Evolutionary conservation across 2,888 invertebrate genomes (phyloP), one percentile per base, ranked within the genome.

Genomic region (Ecliptopera silaceata): DNA sequence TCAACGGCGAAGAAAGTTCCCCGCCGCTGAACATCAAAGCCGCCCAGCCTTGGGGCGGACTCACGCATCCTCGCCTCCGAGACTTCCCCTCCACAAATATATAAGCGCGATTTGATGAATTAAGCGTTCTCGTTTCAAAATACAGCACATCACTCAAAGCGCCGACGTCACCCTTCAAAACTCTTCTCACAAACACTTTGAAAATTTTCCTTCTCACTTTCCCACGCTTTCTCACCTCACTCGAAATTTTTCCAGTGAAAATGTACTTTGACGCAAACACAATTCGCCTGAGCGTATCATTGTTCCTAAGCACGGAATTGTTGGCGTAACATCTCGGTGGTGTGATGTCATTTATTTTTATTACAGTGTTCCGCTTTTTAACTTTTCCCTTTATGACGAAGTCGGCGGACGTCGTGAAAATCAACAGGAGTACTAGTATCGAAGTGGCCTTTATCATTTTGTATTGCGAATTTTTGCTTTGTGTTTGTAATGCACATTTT

Each of bases 191-290:
- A 65, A 86, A 86, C 77, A 91, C 88, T 84, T 89, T 92, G 56
- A 82, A 89, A 66, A 91, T 75, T 71, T 79, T 83, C 56, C 72
- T 77, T 67, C 76, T 84, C 55, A 69, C 74, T 71, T 80, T 82
- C 56, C 81, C 81, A 53, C 80, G 77, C 61, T 76, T 84, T 53
- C 79, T 82, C 61, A 78, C 77, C 57, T 84, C 82, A 68, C 80
- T 81, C 42, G 88, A 86, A 71, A 92, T 88, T 87, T 92, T 92
- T 48, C 91, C 92, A 18, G 91, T 91, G 69, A 92, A 91, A 79
- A 92, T 88, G 69, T 84, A 90, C 71, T 86, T 85, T 20, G 92
- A 89, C 53, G 80, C 74, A 56, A 75, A 71, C 69, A 89, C 87
- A 68, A 88, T 77, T 65, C 79, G 80, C 70, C 75, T 80, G 66